Evolutionary conservation across 1,140 invertebrate species (phyloP), one percentile per base, ranked within the genome.

Genomic region (Calosoma granatense): DNA sequence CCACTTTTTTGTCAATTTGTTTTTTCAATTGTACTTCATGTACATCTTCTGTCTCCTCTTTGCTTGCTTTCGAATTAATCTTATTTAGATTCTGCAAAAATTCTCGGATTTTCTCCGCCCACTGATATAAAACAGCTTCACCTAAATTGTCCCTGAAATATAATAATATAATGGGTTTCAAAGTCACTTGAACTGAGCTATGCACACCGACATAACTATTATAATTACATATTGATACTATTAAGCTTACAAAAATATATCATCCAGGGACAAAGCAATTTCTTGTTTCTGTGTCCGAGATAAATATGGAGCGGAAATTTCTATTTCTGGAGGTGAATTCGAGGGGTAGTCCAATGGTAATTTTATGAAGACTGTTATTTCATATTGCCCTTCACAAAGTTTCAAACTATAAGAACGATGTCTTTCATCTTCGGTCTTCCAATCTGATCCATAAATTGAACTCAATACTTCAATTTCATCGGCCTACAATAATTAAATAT

Each of bases 381-480:
- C 69, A 68, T 72, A 69, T 53, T 72, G 65, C 22, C 64, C 72
- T 51, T 79, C 72, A 17, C 61, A 67, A n/a, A 85, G 70, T 55
- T 67, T 71, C n/a, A 84, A 77, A 63, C 74, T 78, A 63, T 79
- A 87, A 0, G 75, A 72, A 61, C 73, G 71, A 23, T 74, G 70
- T n/a, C n/a, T n/a, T 14, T 74, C 75, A 70, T 81, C 78, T 59
- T 87, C 81, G 1, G 72, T 74, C 56, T 75, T 72, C 81, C 82
- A 90, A 61, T 89, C 84, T 51, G 81, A 72, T 2, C 77, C 81
- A 67, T 89, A 91, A 55, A 91, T 90, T n/a, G 87, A 79, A 58
- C 72, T 74, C 11, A 91, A 69, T 1, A 82, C 82, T 73, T 89
- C 84, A 30, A 89, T 74, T 75, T 91, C 88, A 63, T 91, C 86